These are phyloP conservation scores for Laticauda colubrina DNA, from an alignment of 2,113 vertebrate species.

Conservation along the genomic window DNA sequence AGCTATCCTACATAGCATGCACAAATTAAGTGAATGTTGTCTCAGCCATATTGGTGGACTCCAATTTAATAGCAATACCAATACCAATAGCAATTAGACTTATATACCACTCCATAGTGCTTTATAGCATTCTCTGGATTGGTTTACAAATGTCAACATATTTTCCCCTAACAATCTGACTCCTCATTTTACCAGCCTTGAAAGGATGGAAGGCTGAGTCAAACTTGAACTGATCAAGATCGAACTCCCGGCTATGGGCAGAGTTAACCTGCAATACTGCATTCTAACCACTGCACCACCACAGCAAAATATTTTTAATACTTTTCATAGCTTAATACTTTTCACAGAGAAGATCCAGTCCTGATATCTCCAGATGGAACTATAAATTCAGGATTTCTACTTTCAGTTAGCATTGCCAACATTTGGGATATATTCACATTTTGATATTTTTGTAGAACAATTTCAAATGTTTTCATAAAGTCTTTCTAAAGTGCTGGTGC, in stretches of 20 bases:
- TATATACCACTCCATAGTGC: background rate
- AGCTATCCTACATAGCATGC: background rate
- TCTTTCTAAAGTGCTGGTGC: background rate
- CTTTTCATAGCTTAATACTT: background rate
- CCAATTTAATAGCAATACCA: too few species aligned
- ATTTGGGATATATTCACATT: background rate
- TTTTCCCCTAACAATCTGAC: too few species aligned
- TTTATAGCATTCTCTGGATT: background rate
- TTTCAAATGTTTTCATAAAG: background rate
- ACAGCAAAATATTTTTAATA: background rate
- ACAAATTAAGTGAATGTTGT: background rate
- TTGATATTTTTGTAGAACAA: background rate
- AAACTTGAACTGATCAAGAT: background rate
- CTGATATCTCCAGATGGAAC: background rate
- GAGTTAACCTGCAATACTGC: background rate
- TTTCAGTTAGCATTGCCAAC: background rate
- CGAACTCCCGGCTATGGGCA: background rate
- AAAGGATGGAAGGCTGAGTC: too few species aligned
- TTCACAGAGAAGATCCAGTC: background rate
- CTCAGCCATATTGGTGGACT: background rate
- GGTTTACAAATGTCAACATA: background rate
- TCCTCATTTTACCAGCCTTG: too few species aligned
- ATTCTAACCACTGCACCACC: background rate
- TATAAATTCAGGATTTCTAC: background rate
- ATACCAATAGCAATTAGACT: too few species aligned